phyloP scores from a whole-genome alignment of 2,888 invertebrate species.

The Synergus umbraculus region DNA sequence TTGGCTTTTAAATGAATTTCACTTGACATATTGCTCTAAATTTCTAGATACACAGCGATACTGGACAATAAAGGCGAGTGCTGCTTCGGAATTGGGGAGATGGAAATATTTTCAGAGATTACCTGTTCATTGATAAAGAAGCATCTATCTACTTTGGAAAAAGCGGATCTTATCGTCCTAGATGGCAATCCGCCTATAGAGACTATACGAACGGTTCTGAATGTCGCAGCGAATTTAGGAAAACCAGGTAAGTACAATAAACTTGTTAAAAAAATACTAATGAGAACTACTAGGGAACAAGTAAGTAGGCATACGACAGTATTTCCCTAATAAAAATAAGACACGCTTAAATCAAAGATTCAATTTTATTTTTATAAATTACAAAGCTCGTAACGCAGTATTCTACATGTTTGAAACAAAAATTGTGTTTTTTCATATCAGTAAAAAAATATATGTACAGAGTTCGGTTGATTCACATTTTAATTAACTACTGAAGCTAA shows the following conservation, averaged over 20 bases:
- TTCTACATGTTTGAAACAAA: neutral
- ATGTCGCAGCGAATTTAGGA: constrained; percentile 80
- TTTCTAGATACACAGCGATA: constrained; percentile 88
- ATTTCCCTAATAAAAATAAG: too few relatives aligned
- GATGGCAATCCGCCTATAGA: constrained; percentile 89
- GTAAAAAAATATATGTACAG: constrained; percentile 24
- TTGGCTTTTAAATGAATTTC: constrained; percentile 1
- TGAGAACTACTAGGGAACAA: neutral
- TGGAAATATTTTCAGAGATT: constrained; percentile 87
- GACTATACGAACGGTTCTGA: constrained; percentile 83
- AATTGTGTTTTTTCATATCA: neutral
- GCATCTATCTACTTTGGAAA: constrained; percentile 80
- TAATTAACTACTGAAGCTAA: neutral
- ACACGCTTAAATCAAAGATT: too few relatives aligned
- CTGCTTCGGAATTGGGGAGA: constrained; percentile 89
- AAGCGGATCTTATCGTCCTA: constrained; percentile 86
- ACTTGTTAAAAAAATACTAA: neutral
- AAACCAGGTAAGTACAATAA: constrained; percentile 83
- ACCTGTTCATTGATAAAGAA: constrained; percentile 82
- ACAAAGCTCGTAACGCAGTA: neutral
- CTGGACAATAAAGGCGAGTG: constrained; percentile 88
- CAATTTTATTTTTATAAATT: neutral
- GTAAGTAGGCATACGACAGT: too few relatives aligned
- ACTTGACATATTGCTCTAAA: neutral
- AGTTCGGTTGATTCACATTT: constrained; percentile 10